phyloP scores from a whole-genome alignment of 2,113 vertebrate species.

The Morone saxatilis region DNA sequence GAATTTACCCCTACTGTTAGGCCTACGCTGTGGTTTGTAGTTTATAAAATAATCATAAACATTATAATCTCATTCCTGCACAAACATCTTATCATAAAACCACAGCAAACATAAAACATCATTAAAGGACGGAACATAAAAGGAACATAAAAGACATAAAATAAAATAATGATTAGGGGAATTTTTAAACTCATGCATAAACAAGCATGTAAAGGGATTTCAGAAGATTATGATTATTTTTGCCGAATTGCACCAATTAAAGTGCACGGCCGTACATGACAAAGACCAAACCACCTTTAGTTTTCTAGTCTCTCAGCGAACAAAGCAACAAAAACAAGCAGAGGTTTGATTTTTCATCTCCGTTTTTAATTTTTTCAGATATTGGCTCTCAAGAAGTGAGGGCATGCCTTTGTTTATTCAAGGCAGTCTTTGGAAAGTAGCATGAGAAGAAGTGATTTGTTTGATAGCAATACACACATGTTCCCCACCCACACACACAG shows the following conservation, averaged over 20 bases:
- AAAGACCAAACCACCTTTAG: not conserved
- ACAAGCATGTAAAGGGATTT: constrained; percentile 43
- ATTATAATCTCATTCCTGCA: constrained; percentile 62
- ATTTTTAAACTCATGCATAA: constrained; percentile 46
- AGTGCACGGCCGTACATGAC: not conserved
- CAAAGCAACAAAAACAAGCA: not conserved
- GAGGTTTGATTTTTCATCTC: constrained; percentile 25
- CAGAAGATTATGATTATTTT: constrained; percentile 38
- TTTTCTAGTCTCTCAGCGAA: not conserved
- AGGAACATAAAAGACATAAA: constrained; percentile 59
- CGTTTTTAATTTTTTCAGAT: constrained; percentile 30
- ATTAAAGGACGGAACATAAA: constrained; percentile 59
- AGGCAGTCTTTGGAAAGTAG: constrained; percentile 71
- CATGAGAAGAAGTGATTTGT: constrained; percentile 66
- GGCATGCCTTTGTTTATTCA: constrained; percentile 46
- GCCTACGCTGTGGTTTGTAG: constrained; percentile 48
- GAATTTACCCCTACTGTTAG: constrained; percentile 26
- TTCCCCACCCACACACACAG: constrained; percentile 35
- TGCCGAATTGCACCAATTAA: constrained; percentile 32
- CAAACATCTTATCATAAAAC: constrained; percentile 68
- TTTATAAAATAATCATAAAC: constrained; percentile 59
- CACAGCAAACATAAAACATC: constrained; percentile 49
- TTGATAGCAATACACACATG: constrained; percentile 51
- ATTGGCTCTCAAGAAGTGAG: constrained; percentile 10
- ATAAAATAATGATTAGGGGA: constrained; percentile 48